Evolutionary conservation across 2,888 invertebrate genomes (phyloP).

Genomic region (Pteria penguin): DNA sequence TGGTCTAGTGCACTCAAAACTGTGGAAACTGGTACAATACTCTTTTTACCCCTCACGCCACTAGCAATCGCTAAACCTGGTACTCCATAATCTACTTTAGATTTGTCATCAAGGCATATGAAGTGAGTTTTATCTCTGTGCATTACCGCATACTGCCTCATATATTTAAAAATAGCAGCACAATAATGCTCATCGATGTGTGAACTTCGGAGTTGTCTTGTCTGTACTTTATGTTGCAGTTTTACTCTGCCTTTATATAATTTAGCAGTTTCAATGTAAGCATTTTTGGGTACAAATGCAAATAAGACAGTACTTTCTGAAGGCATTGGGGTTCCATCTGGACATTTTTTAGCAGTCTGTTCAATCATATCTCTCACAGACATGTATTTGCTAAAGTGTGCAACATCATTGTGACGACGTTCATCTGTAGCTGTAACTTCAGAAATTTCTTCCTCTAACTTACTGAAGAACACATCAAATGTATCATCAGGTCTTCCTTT

Average conservation of each 20-base stretch:
- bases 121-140: conserved; percentile 24
- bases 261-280: background rate
- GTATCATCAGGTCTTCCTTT: conserved; percentile 44
- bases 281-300: conserved; percentile 42
- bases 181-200: conserved; percentile 44
- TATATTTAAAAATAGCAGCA: conserved; percentile 39
- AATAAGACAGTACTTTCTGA: conserved; percentile 45
- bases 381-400: conserved; percentile 40
- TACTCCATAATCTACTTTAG: conserved; percentile 49
- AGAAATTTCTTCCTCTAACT: conserved; percentile 35
- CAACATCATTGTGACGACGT: conserved; percentile 32
- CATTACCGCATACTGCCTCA: conserved; percentile 38
- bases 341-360: conserved; percentile 31
- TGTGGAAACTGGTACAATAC: conserved; percentile 17
- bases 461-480: conserved; percentile 39
- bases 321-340: conserved; percentile 42
- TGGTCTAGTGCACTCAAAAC: conserved; percentile 43
- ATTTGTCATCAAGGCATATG: conserved; percentile 47
- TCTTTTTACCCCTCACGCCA: conserved; percentile 51
- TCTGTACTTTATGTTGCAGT: conserved; percentile 46
- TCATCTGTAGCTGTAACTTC: conserved; percentile 41
- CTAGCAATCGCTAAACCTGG: too few species aligned
- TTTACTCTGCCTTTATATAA: conserved; percentile 30
- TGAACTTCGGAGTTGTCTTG: conserved; percentile 33
- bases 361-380: conserved; percentile 42